Conservation (phyloP, 1,140 invertebrate species). For the Pachyrhynchus sulphureomaculatus region DNA sequence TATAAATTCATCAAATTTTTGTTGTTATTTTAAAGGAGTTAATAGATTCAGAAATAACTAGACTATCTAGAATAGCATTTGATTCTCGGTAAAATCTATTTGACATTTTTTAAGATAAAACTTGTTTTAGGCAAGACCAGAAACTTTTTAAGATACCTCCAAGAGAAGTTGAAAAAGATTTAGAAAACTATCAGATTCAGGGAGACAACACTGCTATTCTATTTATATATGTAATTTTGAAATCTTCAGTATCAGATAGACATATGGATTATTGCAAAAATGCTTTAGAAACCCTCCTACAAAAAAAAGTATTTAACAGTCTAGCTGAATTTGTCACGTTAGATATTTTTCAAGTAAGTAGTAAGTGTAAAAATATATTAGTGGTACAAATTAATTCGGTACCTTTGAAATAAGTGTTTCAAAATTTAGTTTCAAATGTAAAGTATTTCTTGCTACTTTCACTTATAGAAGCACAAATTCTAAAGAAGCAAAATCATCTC, state of each 20-base stretch:
- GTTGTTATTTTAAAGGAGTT: too few species aligned
- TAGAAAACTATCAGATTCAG: constrained; percentile 32
- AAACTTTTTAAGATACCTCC: constrained; percentile 19
- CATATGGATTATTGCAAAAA: constrained; percentile 24
- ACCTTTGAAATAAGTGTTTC: too few species aligned
- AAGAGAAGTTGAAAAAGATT: constrained; percentile 26
- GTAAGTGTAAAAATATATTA: background rate
- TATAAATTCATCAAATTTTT: too few species aligned
- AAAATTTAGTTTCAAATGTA: too few species aligned
- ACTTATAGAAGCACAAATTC: too few species aligned
- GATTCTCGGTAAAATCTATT: too few species aligned
- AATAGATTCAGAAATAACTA: too few species aligned
- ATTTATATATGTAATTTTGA: constrained; percentile 31
- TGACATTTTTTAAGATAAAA: too few species aligned
- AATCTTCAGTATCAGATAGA: constrained; percentile 2
- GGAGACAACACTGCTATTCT: constrained; percentile 34
- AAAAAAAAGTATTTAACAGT: constrained; percentile 29
- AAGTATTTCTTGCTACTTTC: too few species aligned
- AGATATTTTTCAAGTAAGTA: constrained; percentile 37
- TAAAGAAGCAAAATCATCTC: too few species aligned
- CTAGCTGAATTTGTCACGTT: constrained; percentile 17
- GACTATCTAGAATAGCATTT: too few species aligned
- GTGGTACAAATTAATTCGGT: background rate
- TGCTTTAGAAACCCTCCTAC: constrained; percentile 11
- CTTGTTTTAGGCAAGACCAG: constrained; percentile 27